Evolutionary conservation across 2,113 vertebrate genomes (phyloP).

Genomic region (Corythaeola cristata): DNA sequence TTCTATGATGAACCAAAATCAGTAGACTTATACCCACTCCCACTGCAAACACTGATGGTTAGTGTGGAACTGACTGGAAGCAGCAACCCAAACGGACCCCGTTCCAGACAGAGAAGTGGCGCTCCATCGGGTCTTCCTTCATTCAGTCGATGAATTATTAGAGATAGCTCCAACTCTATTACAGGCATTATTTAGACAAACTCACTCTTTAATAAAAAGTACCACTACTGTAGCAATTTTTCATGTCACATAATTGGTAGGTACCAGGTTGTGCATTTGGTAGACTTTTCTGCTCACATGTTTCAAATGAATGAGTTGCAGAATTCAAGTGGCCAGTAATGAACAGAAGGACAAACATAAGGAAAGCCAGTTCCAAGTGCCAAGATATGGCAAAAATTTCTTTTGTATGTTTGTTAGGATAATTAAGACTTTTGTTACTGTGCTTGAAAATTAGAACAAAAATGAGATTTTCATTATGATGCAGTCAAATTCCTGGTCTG

Average conservation of each 20-base stretch:
- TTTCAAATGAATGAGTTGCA: neutral
- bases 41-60: neutral
- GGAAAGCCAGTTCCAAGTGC: neutral
- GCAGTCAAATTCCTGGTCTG: neutral
- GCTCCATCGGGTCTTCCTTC: accelerated
- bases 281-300: neutral
- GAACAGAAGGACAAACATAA: neutral
- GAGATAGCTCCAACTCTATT: neutral
- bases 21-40: neutral
- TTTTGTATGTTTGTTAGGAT: neutral
- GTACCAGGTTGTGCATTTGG: neutral
- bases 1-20: neutral
- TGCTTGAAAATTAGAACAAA: neutral
- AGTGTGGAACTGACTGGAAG: neutral
- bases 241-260: neutral
- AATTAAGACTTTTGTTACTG: neutral
- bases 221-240: neutral
- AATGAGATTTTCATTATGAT: neutral
- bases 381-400: neutral
- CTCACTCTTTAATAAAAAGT: neutral
- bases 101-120: accelerated
- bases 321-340: neutral
- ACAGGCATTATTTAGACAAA: neutral
- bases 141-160: neutral
- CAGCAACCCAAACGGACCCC: neutral